Percentiles rank a stretch among this genome's conserved stretches.
These are phyloP conservation scores for Pocillopora damicornis DNA, from an alignment of 64 coral and sea anemone species.

Conservation along the genomic window DNA sequence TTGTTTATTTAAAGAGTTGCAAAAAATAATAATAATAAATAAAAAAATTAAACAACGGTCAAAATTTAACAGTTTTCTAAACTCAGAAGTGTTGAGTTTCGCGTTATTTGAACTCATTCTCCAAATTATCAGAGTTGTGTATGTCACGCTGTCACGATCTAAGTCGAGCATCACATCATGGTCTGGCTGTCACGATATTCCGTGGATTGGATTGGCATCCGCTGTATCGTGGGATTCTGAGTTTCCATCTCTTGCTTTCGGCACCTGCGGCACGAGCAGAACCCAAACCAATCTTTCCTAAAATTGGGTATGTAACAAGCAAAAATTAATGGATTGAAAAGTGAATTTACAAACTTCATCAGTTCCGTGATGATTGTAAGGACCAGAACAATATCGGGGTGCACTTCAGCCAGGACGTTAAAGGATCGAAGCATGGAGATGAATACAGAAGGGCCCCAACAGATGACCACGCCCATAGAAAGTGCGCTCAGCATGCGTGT, in stretches of 20 bases:
- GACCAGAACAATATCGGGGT: background rate
- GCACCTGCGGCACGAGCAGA: background rate
- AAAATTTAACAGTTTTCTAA: background rate
- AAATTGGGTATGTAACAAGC: constrained; percentile 43
- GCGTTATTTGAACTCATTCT: no score
- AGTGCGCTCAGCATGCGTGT: constrained; percentile 26
- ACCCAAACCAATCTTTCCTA: constrained; percentile 33
- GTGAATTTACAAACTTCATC: constrained; percentile 29
- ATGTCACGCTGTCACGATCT: background rate
- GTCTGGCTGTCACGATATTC: constrained; percentile 36
- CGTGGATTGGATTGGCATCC: background rate
- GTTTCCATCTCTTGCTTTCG: background rate
- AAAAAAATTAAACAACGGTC: no score
- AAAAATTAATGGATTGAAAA: constrained; percentile 55
- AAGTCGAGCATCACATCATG: background rate
- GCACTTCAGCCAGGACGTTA: background rate
- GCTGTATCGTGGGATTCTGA: background rate
- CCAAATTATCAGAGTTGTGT: background rate
- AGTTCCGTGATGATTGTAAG: constrained; percentile 18
- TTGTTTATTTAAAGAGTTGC: no score
- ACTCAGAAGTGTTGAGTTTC: background rate
- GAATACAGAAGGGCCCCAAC: constrained; percentile 28
- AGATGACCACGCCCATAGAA: constrained; percentile 32
- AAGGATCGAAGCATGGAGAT: constrained; percentile 33
- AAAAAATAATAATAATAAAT: no score